Evolutionary conservation across 1,140 invertebrate species (phyloP).

Genomic region (Meloidogyne hapla): DNA sequence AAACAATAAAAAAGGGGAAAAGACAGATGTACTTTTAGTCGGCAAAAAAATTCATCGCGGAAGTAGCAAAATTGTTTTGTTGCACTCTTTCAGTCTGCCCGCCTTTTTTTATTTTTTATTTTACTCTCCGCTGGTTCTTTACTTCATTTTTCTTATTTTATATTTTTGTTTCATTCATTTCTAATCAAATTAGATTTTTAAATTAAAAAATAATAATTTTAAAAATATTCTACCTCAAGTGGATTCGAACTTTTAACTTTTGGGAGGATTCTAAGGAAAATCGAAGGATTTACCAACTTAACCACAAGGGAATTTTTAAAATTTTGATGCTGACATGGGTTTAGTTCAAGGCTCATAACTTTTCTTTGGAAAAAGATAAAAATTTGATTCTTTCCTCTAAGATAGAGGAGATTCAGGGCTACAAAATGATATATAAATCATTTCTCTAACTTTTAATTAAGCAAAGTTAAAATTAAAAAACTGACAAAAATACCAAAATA

Average conservation of each 20-base stretch:
- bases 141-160: background rate
- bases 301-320: background rate
- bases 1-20: background rate
- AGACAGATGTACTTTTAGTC: background rate
- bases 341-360: background rate
- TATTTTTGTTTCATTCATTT: no score
- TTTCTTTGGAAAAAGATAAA: background rate
- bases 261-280: no score
- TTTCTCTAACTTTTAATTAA: background rate
- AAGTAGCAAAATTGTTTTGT: slow-evolving; percentile 1
- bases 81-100: background rate
- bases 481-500: background rate
- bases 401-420: background rate
- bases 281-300: no score
- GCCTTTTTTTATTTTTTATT: background rate
- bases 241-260: background rate
- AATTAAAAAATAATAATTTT: no score
- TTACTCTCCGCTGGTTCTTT: no score
- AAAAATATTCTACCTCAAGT: background rate
- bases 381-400: background rate
- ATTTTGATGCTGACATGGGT: background rate
- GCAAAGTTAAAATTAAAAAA: background rate
- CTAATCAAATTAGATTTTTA: no score
- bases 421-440: background rate
- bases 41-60: background rate